These are phyloP conservation scores for Drosophila prosaltans DNA, from an alignment of 1,140 invertebrate genomes.

Conservation along the genomic window DNA sequence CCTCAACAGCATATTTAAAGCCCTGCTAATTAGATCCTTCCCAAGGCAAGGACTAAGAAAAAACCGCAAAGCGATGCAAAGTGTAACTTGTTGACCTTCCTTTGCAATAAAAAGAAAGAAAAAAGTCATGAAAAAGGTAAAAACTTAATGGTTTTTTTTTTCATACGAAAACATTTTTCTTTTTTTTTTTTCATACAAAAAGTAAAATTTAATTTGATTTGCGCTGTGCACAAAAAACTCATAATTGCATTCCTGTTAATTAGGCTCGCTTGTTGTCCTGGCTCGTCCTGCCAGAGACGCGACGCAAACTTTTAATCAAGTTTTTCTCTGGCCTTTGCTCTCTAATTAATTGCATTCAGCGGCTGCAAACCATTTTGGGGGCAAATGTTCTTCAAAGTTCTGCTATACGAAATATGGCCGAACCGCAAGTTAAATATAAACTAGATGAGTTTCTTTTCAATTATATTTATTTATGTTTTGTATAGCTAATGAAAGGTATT, in stretches of 20 bases:
- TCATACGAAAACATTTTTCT: background rate
- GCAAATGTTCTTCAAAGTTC: background rate
- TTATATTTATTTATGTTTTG: too few relatives aligned
- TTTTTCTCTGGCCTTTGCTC: slow-evolving; percentile 45
- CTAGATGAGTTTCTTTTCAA: background rate
- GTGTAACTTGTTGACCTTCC: slow-evolving; percentile 55
- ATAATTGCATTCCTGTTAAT: slow-evolving; percentile 81
- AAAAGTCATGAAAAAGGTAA: slow-evolving; percentile 40
- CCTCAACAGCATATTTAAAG: slow-evolving; percentile 30
- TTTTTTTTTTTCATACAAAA: background rate
- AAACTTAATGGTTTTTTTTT: slow-evolving; percentile 54
- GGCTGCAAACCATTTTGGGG: slow-evolving; percentile 28
- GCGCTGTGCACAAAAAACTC: slow-evolving; percentile 42
- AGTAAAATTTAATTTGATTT: slow-evolving; percentile 17
- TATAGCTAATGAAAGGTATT: too few relatives aligned
- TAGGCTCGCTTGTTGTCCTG: slow-evolving; percentile 62
- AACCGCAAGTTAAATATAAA: background rate
- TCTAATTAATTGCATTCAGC: slow-evolving; percentile 62
- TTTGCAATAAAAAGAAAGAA: background rate
- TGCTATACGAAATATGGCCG: background rate
- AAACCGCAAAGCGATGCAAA: slow-evolving; percentile 68
- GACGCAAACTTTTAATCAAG: slow-evolving; percentile 54
- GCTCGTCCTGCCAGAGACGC: slow-evolving; percentile 16
- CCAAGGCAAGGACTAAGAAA: slow-evolving; percentile 38
- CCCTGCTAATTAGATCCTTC: slow-evolving; percentile 65